Percentiles rank a stretch among this genome's conserved stretches.
These are phyloP conservation scores for Pseudochirops corinnae DNA, from an alignment of 2,797 vertebrate species.

Conservation along the genomic window DNA sequence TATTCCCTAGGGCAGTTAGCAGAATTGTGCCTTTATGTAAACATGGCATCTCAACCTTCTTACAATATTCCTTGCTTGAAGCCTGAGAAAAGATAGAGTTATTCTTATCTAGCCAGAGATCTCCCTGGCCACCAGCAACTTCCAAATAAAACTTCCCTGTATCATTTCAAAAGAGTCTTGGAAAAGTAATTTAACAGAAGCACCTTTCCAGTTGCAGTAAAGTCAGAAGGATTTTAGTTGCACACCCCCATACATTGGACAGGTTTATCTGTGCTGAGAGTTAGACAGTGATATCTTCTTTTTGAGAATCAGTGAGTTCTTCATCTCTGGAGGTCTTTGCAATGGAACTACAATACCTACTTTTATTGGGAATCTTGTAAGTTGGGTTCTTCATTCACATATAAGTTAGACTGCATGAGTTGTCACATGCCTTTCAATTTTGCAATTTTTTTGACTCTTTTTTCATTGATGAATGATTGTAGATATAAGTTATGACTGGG, in stretches of 20 bases:
- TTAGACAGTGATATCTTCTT: background rate
- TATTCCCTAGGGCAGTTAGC: background rate
- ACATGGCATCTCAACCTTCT: background rate
- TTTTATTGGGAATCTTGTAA: background rate
- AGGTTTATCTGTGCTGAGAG: background rate
- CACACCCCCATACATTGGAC: background rate
- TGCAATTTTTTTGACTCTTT: background rate
- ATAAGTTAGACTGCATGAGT: background rate
- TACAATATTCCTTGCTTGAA: background rate
- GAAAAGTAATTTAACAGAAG: background rate
- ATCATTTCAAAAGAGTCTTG: background rate
- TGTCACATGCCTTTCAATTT: background rate
- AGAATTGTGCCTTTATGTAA: background rate
- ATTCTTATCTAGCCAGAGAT: background rate
- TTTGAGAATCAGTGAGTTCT: background rate
- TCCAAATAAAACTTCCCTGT: background rate
- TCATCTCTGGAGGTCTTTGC: background rate
- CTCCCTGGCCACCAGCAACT: background rate
- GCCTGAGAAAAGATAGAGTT: background rate
- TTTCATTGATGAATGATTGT: background rate
- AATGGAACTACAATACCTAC: background rate
- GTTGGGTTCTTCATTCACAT: background rate
- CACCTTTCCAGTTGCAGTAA: background rate
- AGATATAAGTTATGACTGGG: background rate
- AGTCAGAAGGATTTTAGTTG: background rate